Conservation (phyloP, 2,888 invertebrate species). For the Morinoia aosen region DNA sequence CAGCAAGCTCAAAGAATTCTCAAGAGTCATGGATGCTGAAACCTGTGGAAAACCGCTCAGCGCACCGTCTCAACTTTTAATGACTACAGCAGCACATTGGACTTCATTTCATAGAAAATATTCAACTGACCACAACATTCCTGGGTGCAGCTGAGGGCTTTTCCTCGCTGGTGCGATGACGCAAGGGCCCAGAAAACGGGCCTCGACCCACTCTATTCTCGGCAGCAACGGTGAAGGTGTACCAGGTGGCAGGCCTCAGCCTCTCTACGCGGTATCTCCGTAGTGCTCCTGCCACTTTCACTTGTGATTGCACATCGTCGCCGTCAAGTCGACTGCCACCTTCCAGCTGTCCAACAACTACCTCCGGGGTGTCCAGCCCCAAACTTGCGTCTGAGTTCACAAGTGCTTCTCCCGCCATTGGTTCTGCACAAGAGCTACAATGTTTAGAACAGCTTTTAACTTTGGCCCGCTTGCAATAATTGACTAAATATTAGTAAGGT, state of each 20-base stretch:
- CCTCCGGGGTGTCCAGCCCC: not conserved
- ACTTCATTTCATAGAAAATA: not conserved
- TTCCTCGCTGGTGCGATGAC: constrained; percentile 60
- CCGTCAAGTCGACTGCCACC: not conserved
- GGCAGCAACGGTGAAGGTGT: constrained; percentile 60
- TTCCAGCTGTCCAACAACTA: not conserved
- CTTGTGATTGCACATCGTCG: constrained; percentile 23
- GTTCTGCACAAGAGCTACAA: not conserved
- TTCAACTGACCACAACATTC: constrained; percentile 55
- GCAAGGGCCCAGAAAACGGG: constrained; percentile 56
- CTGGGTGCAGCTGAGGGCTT: constrained; percentile 61
- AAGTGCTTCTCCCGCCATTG: not conserved
- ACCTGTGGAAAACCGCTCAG: not conserved
- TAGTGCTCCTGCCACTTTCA: constrained; percentile 57
- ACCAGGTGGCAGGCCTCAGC: constrained; percentile 62
- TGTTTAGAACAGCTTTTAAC: not conserved
- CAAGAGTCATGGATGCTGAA: too few species aligned
- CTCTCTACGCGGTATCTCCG: constrained; percentile 55
- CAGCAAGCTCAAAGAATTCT: too few species aligned
- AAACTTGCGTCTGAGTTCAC: not conserved
- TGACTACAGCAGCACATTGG: not conserved
- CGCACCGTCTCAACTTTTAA: not conserved
- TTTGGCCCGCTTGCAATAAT: not conserved
- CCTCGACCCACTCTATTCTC: constrained; percentile 63
- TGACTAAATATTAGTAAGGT: too few species aligned